These are phyloP conservation scores for Isaurus tuberculatus DNA, from an alignment of 92 coral and sea anemone genomes.

Conservation along the genomic window DNA sequence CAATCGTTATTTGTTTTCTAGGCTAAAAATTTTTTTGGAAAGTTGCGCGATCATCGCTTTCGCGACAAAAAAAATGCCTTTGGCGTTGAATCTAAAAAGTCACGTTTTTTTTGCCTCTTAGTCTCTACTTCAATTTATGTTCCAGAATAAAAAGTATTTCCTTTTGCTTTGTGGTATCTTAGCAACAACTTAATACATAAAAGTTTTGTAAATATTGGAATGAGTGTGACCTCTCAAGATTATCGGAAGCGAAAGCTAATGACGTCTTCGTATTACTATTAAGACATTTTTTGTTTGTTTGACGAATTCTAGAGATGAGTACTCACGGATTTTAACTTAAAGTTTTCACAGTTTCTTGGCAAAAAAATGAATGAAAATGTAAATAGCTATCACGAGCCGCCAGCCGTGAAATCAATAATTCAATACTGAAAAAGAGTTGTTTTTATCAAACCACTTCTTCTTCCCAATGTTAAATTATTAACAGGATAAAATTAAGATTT, in stretches of 20 bases:
- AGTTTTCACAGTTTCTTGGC: background rate
- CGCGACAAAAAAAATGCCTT: background rate
- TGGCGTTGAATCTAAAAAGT: background rate
- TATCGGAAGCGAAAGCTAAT: conserved; percentile 1
- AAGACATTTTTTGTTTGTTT: background rate
- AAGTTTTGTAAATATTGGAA: conserved; percentile 5
- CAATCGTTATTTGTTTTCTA: background rate
- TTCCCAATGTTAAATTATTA: conserved; percentile 20
- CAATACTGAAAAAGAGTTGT: conserved; percentile 36
- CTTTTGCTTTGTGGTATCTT: conserved; percentile 21
- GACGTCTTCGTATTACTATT: background rate
- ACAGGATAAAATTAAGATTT: conserved; percentile 10
- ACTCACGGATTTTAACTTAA: background rate
- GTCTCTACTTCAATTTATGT: background rate
- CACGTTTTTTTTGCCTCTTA: background rate
- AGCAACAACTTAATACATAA: conserved; percentile 27
- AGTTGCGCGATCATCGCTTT: no score
- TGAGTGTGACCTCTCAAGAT: conserved; percentile 11
- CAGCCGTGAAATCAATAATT: conserved; percentile 38
- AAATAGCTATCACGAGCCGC: conserved; percentile 20
- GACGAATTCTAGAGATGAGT: background rate
- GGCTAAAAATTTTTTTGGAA: background rate
- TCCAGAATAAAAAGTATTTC: background rate
- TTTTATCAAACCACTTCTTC: conserved; percentile 43
- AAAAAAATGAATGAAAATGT: background rate